These are phyloP conservation scores for Oncorhynchus keta DNA, from an alignment of 2,113 vertebrate species.

Conservation along the genomic window DNA sequence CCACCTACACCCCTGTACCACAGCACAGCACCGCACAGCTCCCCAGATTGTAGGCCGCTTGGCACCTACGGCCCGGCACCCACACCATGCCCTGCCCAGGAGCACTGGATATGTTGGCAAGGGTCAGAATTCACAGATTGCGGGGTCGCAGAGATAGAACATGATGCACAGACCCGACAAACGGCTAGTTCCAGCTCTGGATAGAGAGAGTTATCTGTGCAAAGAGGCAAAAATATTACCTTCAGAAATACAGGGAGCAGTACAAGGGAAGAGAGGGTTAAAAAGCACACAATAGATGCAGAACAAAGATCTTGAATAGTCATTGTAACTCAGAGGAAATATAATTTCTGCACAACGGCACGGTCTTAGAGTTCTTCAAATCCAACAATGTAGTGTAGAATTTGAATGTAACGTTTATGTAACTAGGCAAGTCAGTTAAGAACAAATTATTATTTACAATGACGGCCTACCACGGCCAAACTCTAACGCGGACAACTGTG, in stretches of 20 bases:
- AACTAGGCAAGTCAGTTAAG: no score
- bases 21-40: not conserved
- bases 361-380: not conserved
- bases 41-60: constrained; percentile 4
- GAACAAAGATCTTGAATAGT: not conserved
- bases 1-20: constrained; percentile 40
- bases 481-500: no score
- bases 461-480: no score
- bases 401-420: not conserved
- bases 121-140: not conserved
- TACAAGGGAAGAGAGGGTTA: not conserved
- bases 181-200: constrained; percentile 8
- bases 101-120: not conserved
- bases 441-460: no score
- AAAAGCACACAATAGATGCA: not conserved
- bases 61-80: constrained; percentile 6
- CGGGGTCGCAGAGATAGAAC: constrained; percentile 5
- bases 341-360: not conserved
- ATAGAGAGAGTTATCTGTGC: not conserved
- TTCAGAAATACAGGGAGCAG: not conserved
- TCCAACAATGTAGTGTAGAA: not conserved
- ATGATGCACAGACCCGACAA: not conserved
- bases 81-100: not conserved
- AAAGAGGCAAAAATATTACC: not conserved
- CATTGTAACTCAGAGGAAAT: not conserved